These are phyloP conservation scores for Agrochola circellaris DNA, from an alignment of 2,888 invertebrate species.

Conservation along the genomic window DNA sequence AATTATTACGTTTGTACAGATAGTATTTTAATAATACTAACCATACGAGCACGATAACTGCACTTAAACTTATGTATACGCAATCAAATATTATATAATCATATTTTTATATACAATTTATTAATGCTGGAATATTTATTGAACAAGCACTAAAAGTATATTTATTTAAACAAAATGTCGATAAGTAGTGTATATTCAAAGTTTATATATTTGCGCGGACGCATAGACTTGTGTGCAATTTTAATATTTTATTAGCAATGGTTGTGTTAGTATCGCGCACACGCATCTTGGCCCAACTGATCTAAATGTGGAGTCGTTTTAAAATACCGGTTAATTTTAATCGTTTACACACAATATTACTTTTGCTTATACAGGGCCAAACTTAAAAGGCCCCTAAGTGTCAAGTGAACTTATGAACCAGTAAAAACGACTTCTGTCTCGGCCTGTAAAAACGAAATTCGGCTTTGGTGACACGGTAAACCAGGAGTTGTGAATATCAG, in stretches of 20 bases:
- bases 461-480: conserved; percentile 43
- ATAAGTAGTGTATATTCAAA: conserved; percentile 41
- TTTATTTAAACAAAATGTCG: conserved; percentile 27
- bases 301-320: conserved; percentile 60
- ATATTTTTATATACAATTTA: conserved; percentile 64
- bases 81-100: conserved; percentile 49
- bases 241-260: conserved; percentile 81
- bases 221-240: conserved; percentile 84
- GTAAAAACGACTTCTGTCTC: conserved; percentile 1
- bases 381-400: conserved; percentile 2
- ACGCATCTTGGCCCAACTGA: conserved; percentile 68
- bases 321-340: conserved; percentile 60
- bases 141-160: conserved; percentile 28
- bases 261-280: conserved; percentile 82
- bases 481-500: conserved; percentile 84
- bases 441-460: conserved; percentile 16
- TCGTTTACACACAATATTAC: conserved; percentile 30
- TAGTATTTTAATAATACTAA: conserved; percentile 41
- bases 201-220: conserved; percentile 49
- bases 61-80: conserved; percentile 64
- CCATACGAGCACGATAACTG: conserved; percentile 53
- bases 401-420: background rate
- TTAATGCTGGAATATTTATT: conserved; percentile 43
- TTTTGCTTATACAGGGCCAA: conserved; percentile 29
- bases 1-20: conserved; percentile 39